These are phyloP conservation scores for Aradophagus sp. DNA, from an alignment of 1,140 invertebrate species.

Conservation along the genomic window DNA sequence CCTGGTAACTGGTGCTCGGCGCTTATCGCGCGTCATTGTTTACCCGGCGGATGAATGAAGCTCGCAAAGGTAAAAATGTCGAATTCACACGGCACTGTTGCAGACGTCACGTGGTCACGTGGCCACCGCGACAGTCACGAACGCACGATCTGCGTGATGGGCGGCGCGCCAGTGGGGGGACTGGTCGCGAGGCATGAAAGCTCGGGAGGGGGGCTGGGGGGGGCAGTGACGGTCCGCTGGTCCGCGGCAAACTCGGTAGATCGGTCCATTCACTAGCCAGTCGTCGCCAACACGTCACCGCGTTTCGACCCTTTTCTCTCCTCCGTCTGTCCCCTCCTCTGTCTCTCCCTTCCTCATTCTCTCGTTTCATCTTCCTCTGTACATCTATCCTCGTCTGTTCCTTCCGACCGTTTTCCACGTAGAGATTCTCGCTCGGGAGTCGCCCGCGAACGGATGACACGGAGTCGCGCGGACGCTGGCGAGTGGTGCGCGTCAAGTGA, in stretches of 20 bases:
- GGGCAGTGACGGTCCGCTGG: constrained; percentile 54
- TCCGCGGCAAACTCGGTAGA: constrained; percentile 53
- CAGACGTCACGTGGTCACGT: constrained; percentile 54
- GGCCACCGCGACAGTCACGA: constrained; percentile 57
- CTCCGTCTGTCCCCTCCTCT: constrained; percentile 3
- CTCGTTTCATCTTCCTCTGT: neutral
- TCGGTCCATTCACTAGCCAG: constrained; percentile 59
- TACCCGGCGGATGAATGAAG: too few relatives aligned
- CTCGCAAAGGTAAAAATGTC: constrained; percentile 39
- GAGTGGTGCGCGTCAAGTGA: too few relatives aligned
- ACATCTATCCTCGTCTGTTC: too few relatives aligned
- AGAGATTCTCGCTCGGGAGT: too few relatives aligned
- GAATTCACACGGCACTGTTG: constrained; percentile 55
- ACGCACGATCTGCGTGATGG: constrained; percentile 59
- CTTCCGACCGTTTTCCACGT: too few relatives aligned
- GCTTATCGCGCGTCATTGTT: too few relatives aligned
- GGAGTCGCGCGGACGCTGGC: too few relatives aligned
- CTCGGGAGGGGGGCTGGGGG: too few relatives aligned
- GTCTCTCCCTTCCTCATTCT: constrained; percentile 1
- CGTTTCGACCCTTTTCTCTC: constrained; percentile 30
- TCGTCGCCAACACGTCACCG: constrained; percentile 45
- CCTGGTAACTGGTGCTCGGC: too few relatives aligned
- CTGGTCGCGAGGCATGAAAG: constrained; percentile 23
- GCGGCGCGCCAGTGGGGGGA: constrained; percentile 42
- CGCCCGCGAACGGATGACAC: too few relatives aligned